These are phyloP conservation scores for Spicauda simplicius DNA, from an alignment of 2,888 invertebrate genomes.

Conservation along the genomic window DNA sequence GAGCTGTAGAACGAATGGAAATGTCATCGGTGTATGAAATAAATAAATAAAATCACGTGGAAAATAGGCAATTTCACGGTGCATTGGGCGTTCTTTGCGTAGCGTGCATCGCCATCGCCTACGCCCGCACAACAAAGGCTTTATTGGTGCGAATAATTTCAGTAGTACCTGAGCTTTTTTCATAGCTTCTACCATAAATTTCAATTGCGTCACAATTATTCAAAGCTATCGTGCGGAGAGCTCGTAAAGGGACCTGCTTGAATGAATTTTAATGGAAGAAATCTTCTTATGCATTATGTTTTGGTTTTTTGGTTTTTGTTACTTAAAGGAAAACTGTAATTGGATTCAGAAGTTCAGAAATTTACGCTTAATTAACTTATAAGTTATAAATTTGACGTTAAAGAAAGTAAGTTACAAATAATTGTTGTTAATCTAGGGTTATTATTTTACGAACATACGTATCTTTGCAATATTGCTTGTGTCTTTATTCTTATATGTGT, in stretches of 20 bases:
- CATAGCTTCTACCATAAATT: slow-evolving; percentile 28
- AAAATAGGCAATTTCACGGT: slow-evolving; percentile 85
- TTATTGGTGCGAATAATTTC: slow-evolving; percentile 69
- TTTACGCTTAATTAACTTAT: too few relatives aligned
- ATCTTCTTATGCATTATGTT: background rate
- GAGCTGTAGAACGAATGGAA: slow-evolving; percentile 64
- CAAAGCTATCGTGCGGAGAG: slow-evolving; percentile 26
- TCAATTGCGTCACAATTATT: slow-evolving; percentile 35
- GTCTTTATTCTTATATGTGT: too few relatives aligned
- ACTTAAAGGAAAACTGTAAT: background rate
- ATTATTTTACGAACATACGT: too few relatives aligned
- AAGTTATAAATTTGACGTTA: too few relatives aligned
- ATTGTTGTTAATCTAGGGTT: too few relatives aligned
- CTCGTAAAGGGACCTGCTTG: slow-evolving; percentile 24
- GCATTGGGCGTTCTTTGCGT: slow-evolving; percentile 80
- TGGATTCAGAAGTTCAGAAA: background rate
- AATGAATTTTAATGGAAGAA: slow-evolving; percentile 31
- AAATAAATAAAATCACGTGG: slow-evolving; percentile 83
- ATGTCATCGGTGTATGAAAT: slow-evolving; percentile 79
- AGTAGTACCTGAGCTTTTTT: slow-evolving; percentile 49
- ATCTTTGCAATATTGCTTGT: too few relatives aligned
- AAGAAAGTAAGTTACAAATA: too few relatives aligned
- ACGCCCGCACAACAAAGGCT: slow-evolving; percentile 69
- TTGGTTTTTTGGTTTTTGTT: background rate
- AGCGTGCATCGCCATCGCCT: slow-evolving; percentile 56